Evolutionary conservation across 2,888 invertebrate genomes (phyloP), one percentile per base, ranked within the genome.

Genomic region (Palloptera scutellata): DNA sequence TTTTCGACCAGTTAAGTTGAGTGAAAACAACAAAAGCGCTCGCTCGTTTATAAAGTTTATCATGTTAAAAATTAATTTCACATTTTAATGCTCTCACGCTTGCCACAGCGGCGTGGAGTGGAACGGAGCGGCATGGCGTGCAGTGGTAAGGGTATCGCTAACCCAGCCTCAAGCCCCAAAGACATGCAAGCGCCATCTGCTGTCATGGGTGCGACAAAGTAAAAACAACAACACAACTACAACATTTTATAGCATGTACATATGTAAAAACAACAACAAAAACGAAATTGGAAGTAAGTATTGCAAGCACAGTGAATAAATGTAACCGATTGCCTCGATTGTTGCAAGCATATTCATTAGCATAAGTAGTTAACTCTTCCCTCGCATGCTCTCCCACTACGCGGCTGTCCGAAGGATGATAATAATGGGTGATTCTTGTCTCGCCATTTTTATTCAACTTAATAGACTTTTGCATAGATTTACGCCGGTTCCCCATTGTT

Each of bases 1-100:
- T 61, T 61, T 61, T 15, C 48, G 48, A 13, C 13, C 48, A 51
- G 48, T 45, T 61, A 12, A 66, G 64, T 65, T 66, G 68, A 55
- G 60, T 13, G 51, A 30, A 13, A 48, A 13, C 66, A 68, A 58
- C 53, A 41, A 13, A 52, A 51, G 55, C 48, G n/a, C 13, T n/a
- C 6, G 30, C 30, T 30, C 30, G 13, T 45, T 61, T 52, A 48
- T 48, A 15, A 15, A 48, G 48, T 48, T 48, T 75, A 74, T 75
- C 76, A 73, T 66, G 70, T 74, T 74, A 72, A 75, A 73, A 75
- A 74, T 74, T 73, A 74, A 75, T 75, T 75, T 74, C 53, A 69
- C 71, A 73, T 74, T 71, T 72, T 71, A 72, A 67, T 68, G 19
- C 60, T 30, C 15, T 30, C 57, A 58, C 51, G 40, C 42, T 53